Conservation (phyloP, 2,797 vertebrate genomes). For the Aeoliscus strigatus region DNA sequence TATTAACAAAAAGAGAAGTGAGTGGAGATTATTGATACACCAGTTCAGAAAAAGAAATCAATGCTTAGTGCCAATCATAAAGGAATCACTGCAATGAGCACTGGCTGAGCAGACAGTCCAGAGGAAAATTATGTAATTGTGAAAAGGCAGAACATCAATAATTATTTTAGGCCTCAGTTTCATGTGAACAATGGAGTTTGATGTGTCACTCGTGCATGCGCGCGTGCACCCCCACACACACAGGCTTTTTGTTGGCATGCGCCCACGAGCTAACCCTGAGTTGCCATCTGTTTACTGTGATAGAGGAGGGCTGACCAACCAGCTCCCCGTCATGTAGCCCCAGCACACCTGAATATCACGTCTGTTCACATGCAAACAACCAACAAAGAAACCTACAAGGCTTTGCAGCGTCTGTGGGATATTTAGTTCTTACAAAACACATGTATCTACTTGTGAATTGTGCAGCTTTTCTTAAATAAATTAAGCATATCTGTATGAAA, state of each 20-base stretch:
- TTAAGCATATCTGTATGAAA: not conserved
- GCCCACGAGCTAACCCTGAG: constrained; percentile 66
- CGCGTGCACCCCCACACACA: constrained; percentile 45
- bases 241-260: constrained; percentile 64
- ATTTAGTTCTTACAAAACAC: not conserved
- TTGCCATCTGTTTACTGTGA: constrained; percentile 76
- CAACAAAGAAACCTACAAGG: constrained; percentile 23
- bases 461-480: not conserved
- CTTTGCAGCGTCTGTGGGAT: constrained; percentile 1
- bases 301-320: constrained; percentile 60
- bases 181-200: constrained; percentile 37
- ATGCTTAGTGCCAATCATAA: too few species aligned
- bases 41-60: too few species aligned
- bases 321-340: constrained; percentile 51
- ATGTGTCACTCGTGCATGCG: constrained; percentile 48
- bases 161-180: too few species aligned
- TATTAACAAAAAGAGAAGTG: too few species aligned
- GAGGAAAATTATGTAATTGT: too few species aligned
- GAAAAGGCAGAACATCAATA: too few species aligned
- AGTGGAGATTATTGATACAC: too few species aligned
- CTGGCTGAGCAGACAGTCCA: too few species aligned
- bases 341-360: constrained; percentile 56
- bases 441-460: not conserved
- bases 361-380: constrained; percentile 45
- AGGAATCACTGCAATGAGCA: too few species aligned